Conservation (phyloP, 2,797 vertebrate genomes). For the Neosalanx taihuensis region DNA sequence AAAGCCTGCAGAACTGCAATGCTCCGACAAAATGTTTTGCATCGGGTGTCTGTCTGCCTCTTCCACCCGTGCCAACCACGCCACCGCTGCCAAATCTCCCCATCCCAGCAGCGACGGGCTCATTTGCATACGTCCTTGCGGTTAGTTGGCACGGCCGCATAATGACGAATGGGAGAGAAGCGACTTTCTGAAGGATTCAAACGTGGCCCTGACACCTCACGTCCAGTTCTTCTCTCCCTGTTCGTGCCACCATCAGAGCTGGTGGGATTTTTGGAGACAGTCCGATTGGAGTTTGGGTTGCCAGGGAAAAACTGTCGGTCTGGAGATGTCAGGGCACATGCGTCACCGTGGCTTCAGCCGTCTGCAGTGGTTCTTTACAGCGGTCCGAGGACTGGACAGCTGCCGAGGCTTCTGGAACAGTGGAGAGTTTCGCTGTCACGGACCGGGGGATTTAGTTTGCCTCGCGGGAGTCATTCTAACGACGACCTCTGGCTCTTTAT, state of each 20-base stretch:
- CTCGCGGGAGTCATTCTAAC: constrained; percentile 20
- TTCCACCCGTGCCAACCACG: constrained; percentile 50
- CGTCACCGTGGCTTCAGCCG: constrained; percentile 18
- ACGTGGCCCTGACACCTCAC: constrained; percentile 33
- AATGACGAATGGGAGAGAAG: constrained; percentile 41
- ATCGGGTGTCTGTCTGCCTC: constrained; percentile 48
- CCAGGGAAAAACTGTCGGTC: constrained; percentile 12
- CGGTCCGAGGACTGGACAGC: background rate
- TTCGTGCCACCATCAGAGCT: constrained; percentile 27
- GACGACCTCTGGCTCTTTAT: constrained; percentile 1
- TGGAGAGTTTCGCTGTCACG: constrained; percentile 3
- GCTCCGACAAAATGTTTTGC: constrained; percentile 55
- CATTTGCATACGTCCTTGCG: constrained; percentile 70
- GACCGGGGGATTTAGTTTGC: background rate
- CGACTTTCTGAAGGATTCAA: constrained; percentile 39
- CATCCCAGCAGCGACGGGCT: constrained; percentile 53
- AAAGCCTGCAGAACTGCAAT: constrained; percentile 50
- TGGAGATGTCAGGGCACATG: constrained; percentile 13
- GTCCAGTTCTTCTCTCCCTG: constrained; percentile 37
- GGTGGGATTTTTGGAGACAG: constrained; percentile 28
- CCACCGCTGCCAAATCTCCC: constrained; percentile 52
- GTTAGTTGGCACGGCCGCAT: constrained; percentile 58
- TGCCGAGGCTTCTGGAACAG: background rate
- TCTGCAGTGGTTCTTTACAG: constrained; percentile 16
- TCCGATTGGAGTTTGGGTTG: constrained; percentile 29